Percentiles rank a stretch among this genome's conserved stretches.
phyloP scores from a whole-genome alignment of 1,140 invertebrate genomes.

The Calosoma granatense region DNA sequence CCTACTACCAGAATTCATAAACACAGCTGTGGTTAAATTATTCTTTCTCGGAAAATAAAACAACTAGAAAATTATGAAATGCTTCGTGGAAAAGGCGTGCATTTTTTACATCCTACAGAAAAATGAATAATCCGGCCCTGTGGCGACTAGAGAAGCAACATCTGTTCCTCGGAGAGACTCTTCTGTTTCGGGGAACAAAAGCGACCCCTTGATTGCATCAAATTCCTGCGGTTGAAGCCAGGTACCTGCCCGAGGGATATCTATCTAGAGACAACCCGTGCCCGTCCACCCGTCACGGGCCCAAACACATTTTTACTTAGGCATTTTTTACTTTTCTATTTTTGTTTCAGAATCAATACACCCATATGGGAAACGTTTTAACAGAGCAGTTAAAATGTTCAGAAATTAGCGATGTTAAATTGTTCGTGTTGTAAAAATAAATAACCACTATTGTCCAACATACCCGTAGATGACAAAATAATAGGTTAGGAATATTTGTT shows the following conservation, averaged over 20 bases:
- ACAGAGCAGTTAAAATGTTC: neutral
- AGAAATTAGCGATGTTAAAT: neutral
- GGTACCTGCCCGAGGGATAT: neutral
- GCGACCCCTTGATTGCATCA: neutral
- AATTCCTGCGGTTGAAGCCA: neutral
- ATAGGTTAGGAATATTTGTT: no score
- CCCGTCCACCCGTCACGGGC: no score
- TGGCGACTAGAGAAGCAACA: no score
- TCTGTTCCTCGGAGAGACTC: neutral
- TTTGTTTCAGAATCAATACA: neutral
- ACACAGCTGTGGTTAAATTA: no score
- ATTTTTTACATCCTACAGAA: neutral
- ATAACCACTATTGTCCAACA: no score
- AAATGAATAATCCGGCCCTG: neutral
- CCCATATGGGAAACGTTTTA: neutral
- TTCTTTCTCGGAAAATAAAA: neutral
- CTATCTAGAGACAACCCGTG: no score
- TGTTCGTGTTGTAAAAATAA: neutral
- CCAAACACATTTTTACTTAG: no score
- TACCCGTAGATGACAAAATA: no score
- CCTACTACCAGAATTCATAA: no score
- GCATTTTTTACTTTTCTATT: neutral
- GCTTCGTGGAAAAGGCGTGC: neutral
- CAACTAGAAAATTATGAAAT: neutral
- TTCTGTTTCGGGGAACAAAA: neutral